These are phyloP conservation scores for Stenichneumon culpator DNA, from an alignment of 2,888 invertebrate genomes.

Conservation along the genomic window DNA sequence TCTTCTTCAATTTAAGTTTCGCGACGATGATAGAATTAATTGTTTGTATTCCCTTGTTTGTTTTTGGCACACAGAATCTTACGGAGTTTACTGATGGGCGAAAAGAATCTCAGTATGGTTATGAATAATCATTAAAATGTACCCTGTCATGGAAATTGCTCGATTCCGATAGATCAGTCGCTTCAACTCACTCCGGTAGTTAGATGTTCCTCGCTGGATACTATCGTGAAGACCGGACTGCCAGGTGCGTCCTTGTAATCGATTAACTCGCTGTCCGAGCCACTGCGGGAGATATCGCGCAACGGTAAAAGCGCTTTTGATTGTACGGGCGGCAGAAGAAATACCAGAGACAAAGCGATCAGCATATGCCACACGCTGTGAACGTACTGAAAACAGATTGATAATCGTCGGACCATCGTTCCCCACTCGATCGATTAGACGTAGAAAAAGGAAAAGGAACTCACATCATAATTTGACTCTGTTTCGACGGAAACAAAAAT, in stretches of 20 bases:
- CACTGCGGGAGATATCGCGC: constrained; percentile 56
- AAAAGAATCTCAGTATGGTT: constrained; percentile 11
- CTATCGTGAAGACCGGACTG: constrained; percentile 77
- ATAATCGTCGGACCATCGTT: neutral
- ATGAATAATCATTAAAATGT: constrained; percentile 26
- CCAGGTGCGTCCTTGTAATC: constrained; percentile 74
- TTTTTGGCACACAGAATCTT: constrained; percentile 60
- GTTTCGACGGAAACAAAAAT: constrained; percentile 88
- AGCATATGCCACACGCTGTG: constrained; percentile 88
- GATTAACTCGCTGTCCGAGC: constrained; percentile 75
- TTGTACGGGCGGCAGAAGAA: constrained; percentile 85
- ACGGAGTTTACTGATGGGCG: constrained; percentile 34
- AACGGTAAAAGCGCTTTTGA: constrained; percentile 55
- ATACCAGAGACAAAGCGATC: constrained; percentile 87
- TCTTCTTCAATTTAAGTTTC: constrained; percentile 13
- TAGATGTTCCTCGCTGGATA: constrained; percentile 69
- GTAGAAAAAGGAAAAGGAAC: constrained; percentile 49
- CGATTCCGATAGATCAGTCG: neutral
- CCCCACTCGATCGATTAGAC: neutral
- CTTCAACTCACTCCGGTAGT: constrained; percentile 70
- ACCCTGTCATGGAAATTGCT: constrained; percentile 54
- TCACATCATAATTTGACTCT: constrained; percentile 86
- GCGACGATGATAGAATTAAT: constrained; percentile 12
- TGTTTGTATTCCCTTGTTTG: constrained; percentile 7
- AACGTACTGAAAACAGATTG: constrained; percentile 84